These are phyloP conservation scores for Gymnopithys bicolor DNA, from an alignment of 2,797 vertebrate genomes.

Conservation along the genomic window DNA sequence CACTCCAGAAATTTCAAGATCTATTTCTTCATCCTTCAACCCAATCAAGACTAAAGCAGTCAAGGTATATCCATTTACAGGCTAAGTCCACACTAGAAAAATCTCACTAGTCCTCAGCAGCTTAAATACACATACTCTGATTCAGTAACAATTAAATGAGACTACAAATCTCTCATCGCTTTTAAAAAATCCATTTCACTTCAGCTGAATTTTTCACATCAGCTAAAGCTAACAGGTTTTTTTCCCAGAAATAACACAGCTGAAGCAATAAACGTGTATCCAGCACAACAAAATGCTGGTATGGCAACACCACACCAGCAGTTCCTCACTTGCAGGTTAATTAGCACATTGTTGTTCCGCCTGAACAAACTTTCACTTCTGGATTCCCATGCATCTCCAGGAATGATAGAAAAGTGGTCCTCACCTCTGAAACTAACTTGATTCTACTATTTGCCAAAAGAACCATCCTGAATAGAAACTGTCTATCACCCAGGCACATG, in stretches of 20 bases:
- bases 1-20: not conserved
- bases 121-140: not conserved
- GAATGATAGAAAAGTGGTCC: not conserved
- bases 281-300: not conserved
- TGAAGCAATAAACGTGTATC: not conserved
- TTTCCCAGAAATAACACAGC: not conserved
- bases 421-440: not conserved
- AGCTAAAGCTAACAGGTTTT: not conserved
- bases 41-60: not conserved
- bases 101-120: not conserved
- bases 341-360: not conserved
- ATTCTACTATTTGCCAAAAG: not conserved
- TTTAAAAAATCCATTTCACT: not conserved
- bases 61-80: not conserved
- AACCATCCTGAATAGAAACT: not conserved
- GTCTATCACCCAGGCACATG: not conserved
- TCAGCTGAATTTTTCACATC: not conserved
- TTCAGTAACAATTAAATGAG: not conserved
- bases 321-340: not conserved
- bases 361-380: not conserved
- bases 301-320: not conserved
- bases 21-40: not conserved
- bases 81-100: not conserved
- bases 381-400: not conserved
- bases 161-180: not conserved